Evolutionary conservation across 1,140 invertebrate genomes (phyloP).

Genomic region (Penaeus vannamei): DNA sequence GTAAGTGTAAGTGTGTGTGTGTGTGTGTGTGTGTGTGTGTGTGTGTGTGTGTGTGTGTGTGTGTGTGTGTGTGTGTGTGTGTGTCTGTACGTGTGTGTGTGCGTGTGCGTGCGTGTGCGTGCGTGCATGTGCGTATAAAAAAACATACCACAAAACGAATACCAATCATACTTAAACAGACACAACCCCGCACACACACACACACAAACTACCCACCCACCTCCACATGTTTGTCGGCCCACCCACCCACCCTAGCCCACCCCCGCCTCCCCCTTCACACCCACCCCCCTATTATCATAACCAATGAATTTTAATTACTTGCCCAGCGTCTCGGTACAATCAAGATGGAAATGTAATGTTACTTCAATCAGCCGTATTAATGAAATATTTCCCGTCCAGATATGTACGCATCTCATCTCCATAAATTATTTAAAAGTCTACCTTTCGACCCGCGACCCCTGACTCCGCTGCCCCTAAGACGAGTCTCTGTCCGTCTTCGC

Average conservation of each 20-base stretch:
- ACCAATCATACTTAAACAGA: no score
- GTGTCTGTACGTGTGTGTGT: not conserved
- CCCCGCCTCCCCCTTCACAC: not conserved
- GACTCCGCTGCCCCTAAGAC: no score
- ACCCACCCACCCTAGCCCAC: not conserved
- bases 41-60: no score
- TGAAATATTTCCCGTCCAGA: constrained; percentile 44
- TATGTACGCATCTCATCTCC: constrained; percentile 22
- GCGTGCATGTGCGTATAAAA: not conserved
- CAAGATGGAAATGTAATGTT: constrained; percentile 38
- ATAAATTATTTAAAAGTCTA: not conserved
- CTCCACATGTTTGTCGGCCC: not conserved
- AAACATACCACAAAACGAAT: no score
- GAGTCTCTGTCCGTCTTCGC: no score
- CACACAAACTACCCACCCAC: no score
- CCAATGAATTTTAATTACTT: constrained; percentile 53
- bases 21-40: no score
- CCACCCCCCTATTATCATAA: constrained; percentile 35
- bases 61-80: no score
- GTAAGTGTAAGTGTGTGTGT: no score
- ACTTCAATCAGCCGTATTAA: constrained; percentile 46
- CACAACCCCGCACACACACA: no score
- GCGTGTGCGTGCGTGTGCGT: not conserved
- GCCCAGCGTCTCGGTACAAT: constrained; percentile 31
- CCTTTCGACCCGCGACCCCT: no score